These are phyloP conservation scores for Heteromyza rotundicornis DNA, from an alignment of 2,888 invertebrate genomes.

Conservation along the genomic window DNA sequence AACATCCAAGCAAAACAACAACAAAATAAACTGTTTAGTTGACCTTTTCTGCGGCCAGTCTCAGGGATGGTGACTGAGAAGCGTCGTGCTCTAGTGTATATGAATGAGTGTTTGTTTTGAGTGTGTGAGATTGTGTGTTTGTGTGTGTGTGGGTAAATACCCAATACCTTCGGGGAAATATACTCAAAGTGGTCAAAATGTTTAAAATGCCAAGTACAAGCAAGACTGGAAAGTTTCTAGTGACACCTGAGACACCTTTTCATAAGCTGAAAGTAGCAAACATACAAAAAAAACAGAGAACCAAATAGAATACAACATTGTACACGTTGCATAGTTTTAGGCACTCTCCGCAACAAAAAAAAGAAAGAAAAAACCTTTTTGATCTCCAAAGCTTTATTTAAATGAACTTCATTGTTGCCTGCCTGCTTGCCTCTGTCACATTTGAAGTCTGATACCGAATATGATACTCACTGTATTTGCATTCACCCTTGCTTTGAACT, in stretches of 20 bases:
- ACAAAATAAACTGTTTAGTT: slow-evolving; percentile 2
- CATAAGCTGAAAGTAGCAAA: background rate
- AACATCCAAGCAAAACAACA: background rate
- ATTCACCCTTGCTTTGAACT: too few species aligned
- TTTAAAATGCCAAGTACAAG: slow-evolving; percentile 8
- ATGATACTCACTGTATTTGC: too few species aligned
- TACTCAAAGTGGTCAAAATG: background rate
- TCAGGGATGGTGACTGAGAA: background rate
- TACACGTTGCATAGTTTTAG: slow-evolving; percentile 9
- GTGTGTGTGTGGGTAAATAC: background rate
- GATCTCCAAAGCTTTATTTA: background rate
- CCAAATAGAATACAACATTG: too few species aligned
- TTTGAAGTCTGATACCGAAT: too few species aligned
- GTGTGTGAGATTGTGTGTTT: background rate
- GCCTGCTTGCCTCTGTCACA: too few species aligned
- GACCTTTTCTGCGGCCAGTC: slow-evolving; percentile 12
- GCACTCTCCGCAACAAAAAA: too few species aligned
- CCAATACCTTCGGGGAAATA: too few species aligned
- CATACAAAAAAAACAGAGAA: background rate
- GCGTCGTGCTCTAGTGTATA: background rate
- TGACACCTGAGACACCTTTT: background rate
- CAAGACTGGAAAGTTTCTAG: background rate
- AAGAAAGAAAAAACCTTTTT: too few species aligned
- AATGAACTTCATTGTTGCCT: background rate
- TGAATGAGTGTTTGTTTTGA: too few species aligned